These are phyloP conservation scores for Hemitrygon akajei DNA, from an alignment of 2,797 vertebrate species.

Conservation along the genomic window DNA sequence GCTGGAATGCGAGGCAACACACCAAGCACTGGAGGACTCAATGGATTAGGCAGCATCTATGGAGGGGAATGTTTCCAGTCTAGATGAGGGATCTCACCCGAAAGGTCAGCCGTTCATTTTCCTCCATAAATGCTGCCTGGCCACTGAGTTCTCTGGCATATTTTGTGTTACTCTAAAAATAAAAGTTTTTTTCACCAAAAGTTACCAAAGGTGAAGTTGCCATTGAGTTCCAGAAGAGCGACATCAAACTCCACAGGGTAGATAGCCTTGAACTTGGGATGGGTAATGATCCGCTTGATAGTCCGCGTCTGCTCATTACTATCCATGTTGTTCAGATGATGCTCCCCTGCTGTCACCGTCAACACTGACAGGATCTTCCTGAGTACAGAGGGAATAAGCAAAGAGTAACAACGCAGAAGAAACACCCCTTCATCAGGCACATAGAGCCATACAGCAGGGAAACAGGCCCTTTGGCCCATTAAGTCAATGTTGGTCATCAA, in stretches of 20 bases:
- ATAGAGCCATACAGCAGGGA: too few relatives aligned
- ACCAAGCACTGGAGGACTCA: too few relatives aligned
- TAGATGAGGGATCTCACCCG: too few relatives aligned
- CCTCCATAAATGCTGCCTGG: too few relatives aligned
- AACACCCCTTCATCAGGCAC: too few relatives aligned
- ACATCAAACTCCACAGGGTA: conserved; percentile 73
- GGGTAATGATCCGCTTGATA: conserved; percentile 46
- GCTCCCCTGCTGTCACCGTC: conserved; percentile 54
- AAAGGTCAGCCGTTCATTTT: too few relatives aligned
- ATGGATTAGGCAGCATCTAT: too few relatives aligned
- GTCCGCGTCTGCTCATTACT: conserved; percentile 57
- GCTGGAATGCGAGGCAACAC: too few relatives aligned
- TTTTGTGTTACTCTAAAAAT: background rate
- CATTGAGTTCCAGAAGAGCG: conserved; percentile 67
- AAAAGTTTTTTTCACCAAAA: background rate
- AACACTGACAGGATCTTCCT: conserved; percentile 38
- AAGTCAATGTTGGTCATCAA: too few relatives aligned
- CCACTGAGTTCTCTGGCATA: too few relatives aligned
- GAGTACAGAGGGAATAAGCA: background rate
- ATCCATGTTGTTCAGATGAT: conserved; percentile 51
- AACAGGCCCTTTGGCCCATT: too few relatives aligned
- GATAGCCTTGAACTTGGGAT: conserved; percentile 63
- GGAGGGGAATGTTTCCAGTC: too few relatives aligned
- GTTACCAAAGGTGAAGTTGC: conserved; percentile 66
- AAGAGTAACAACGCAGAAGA: background rate